Base-by-base conservation (phyloP, 2,797 vertebrate genomes). In the Lithobates sylvaticus region DNA sequence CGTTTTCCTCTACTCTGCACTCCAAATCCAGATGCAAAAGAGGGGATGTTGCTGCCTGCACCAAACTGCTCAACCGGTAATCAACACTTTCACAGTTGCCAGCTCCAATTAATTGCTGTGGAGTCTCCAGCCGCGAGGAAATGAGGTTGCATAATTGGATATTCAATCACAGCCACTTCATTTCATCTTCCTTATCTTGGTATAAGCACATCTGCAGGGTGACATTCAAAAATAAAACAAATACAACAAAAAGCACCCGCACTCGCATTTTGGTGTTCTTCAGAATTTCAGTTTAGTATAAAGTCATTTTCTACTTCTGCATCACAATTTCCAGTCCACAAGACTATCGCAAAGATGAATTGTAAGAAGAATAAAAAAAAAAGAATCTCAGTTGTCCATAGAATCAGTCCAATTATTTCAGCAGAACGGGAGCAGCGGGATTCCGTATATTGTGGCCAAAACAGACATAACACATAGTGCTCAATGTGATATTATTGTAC, bases 111-210 rank as follows among this genome's bases (percentile, higher is more conserved):
- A 81, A 86, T 86, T 76, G 77, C 71, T 8, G 32, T 76, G 72
- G 78, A 68, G 72, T 76, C 71, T 86, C 65, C 72, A 76, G 72
- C 72, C 32, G 78, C 4, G 73, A 76, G 78, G 78, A 86, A 82
- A 82, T 81, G 78, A 82, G 39, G 64, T 34, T 69, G 65, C 27
- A 61, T 76, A 82, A 86, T 81, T 86, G 76, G 78, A 86, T 86
- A 86, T 86, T 86, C 44, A 86, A 70, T 81, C 78, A 81, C 64
- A 54, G 71, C 42, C 42, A 65, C 74, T 85, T 85, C 54, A 80
- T 80, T 80, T 85, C n/a, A 86, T 69, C 84, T 81, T 42, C n/a
- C 71, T 76, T 71, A 81, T 75, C 78, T 76, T 36, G 5, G 54
- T 50, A 18, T 78, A 69, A 72, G 70, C 67, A 74, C 78, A 86